Evolutionary conservation across 2,113 vertebrate species (phyloP).

Genomic region (Mastomys coucha): DNA sequence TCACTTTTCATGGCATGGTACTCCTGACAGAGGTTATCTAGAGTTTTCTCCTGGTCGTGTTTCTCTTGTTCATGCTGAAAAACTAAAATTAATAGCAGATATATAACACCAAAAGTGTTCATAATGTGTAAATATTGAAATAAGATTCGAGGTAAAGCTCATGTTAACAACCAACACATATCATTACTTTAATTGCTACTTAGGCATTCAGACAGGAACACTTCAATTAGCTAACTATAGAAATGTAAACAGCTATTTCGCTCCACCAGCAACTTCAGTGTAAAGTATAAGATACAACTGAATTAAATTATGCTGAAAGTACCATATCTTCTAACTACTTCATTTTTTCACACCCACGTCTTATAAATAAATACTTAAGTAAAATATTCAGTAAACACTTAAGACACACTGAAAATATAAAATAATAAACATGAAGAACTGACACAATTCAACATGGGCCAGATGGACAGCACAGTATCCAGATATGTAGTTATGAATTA

Average conservation of each 20-base stretch:
- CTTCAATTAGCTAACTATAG: neutral
- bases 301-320: neutral
- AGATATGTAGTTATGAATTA: neutral
- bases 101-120: neutral
- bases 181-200: slow-evolving; percentile 51
- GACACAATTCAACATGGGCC: neutral
- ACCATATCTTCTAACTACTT: neutral
- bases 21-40: neutral
- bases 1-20: neutral
- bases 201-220: slow-evolving; percentile 68
- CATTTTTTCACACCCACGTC: neutral
- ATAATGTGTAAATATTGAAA: neutral
- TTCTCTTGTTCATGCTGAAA: slow-evolving; percentile 60
- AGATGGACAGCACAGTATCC: neutral
- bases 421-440: neutral
- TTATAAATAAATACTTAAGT: neutral
- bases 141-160: neutral
- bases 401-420: neutral
- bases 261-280: neutral
- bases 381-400: neutral
- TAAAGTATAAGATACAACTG: neutral
- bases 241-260: slow-evolving; percentile 31
- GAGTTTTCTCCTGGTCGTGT: slow-evolving; percentile 5
- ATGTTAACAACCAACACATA: neutral
- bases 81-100: slow-evolving; percentile 60